phyloP scores from a whole-genome alignment of 2,797 vertebrate genomes.

The Cygnus olor region DNA sequence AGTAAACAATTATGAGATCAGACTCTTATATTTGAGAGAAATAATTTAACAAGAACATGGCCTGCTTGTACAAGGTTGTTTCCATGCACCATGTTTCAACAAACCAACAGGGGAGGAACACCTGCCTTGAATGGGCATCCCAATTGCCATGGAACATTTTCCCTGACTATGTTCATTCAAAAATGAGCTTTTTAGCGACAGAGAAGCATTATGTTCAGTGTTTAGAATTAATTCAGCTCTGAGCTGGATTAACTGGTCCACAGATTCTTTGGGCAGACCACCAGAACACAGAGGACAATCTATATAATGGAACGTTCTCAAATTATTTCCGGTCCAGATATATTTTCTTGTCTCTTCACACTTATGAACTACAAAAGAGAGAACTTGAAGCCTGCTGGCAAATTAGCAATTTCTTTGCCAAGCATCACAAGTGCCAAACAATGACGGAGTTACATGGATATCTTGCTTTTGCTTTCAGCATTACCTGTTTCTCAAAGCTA shows the following conservation, averaged over 20 bases:
- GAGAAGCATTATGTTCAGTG: slow-evolving; percentile 22
- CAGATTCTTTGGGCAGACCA: slow-evolving; percentile 17
- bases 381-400: not conserved
- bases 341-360: slow-evolving; percentile 17
- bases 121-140: not conserved
- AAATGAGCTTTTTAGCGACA: slow-evolving; percentile 11
- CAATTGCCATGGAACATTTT: not conserved
- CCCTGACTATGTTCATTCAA: not conserved
- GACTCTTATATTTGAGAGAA: not conserved
- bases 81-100: not conserved
- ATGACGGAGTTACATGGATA: not conserved
- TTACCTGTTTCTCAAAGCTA: not conserved
- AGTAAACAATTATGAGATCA: not conserved
- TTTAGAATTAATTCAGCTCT: slow-evolving; percentile 27
- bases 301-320: slow-evolving; percentile 15
- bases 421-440: not conserved
- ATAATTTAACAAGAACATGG: not conserved
- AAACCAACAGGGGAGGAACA: not conserved
- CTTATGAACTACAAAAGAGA: not conserved
- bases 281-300: not conserved
- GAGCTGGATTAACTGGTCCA: slow-evolving; percentile 4
- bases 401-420: not conserved
- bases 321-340: slow-evolving; percentile 39
- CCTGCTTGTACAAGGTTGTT: not conserved
- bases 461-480: slow-evolving; percentile 4